Percentiles rank a stretch among this genome's conserved stretches.
phyloP scores from a whole-genome alignment of 2,888 invertebrate genomes.

The Oegoconia quadripuncta region DNA sequence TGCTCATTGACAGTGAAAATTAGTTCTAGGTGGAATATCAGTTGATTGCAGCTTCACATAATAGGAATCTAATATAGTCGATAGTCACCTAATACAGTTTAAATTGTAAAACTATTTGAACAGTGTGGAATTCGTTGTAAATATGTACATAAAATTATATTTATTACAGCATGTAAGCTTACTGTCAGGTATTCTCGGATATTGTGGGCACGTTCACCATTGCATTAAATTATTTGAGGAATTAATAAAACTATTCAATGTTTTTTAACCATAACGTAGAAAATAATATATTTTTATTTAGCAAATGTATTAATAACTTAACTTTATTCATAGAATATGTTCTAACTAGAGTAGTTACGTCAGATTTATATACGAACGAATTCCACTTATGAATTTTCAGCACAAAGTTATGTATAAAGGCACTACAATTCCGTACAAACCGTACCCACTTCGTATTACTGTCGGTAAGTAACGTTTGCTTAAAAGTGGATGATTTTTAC shows the following conservation, averaged over 20 bases:
- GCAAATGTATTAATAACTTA: too few relatives aligned
- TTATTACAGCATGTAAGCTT: not conserved
- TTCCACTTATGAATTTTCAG: not conserved
- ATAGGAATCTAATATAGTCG: not conserved
- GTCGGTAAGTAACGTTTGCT: too few relatives aligned
- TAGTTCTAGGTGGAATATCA: too few relatives aligned
- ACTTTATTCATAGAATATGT: too few relatives aligned
- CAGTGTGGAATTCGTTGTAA: slow-evolving; percentile 31
- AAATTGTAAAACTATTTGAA: not conserved
- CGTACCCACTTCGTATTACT: not conserved
- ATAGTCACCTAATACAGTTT: not conserved
- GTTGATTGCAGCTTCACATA: not conserved
- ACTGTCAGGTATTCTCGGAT: not conserved
- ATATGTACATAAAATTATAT: slow-evolving; percentile 21
- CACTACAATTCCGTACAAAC: not conserved
- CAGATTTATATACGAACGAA: not conserved
- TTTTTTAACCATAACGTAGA: too few relatives aligned
- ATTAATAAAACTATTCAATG: too few relatives aligned
- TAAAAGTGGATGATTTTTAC: too few relatives aligned
- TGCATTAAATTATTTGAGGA: not conserved
- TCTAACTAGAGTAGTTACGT: too few relatives aligned
- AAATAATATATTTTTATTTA: too few relatives aligned
- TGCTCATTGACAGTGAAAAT: too few relatives aligned
- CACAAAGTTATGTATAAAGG: too few relatives aligned
- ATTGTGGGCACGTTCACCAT: not conserved